Conservation (phyloP, 2,113 vertebrate species). For the Mugil cephalus region DNA sequence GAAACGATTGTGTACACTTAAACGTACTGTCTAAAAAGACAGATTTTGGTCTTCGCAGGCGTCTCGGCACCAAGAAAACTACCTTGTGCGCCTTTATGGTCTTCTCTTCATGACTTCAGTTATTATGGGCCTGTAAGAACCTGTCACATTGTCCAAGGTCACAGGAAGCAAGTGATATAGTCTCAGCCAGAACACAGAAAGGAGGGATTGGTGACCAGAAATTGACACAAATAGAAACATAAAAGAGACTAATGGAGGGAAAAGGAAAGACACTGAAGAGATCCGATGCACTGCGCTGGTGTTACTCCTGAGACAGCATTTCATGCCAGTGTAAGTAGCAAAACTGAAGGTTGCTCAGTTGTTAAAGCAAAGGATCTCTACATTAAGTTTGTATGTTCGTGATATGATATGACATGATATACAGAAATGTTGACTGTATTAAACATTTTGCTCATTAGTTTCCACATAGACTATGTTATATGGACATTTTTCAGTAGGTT, state of each 20-base stretch:
- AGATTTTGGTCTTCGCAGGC: neutral
- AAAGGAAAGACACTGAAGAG: neutral
- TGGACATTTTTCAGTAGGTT: too few relatives aligned
- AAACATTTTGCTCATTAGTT: too few relatives aligned
- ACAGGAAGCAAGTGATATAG: slow-evolving; percentile 18
- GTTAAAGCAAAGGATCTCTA: slow-evolving; percentile 38
- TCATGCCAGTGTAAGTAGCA: slow-evolving; percentile 32
- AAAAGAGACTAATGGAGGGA: slow-evolving; percentile 18
- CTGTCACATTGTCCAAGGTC: slow-evolving; percentile 52
- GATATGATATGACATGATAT: too few relatives aligned
- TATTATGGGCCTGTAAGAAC: slow-evolving; percentile 1
- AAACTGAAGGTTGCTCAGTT: slow-evolving; percentile 23
- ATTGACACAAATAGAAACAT: slow-evolving; percentile 25
- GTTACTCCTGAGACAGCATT: slow-evolving; percentile 18
- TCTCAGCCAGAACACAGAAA: slow-evolving; percentile 21
- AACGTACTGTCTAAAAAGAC: neutral
- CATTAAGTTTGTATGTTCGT: slow-evolving; percentile 15
- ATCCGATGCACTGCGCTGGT: neutral
- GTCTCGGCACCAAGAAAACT: neutral
- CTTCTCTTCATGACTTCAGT: neutral
- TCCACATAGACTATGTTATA: too few relatives aligned
- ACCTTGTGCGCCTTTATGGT: neutral
- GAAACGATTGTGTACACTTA: neutral
- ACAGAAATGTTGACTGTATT: too few relatives aligned
- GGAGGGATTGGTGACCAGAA: slow-evolving; percentile 19